phyloP scores from a whole-genome alignment of 2,113 vertebrate species.

The Madoqua kirkii region DNA sequence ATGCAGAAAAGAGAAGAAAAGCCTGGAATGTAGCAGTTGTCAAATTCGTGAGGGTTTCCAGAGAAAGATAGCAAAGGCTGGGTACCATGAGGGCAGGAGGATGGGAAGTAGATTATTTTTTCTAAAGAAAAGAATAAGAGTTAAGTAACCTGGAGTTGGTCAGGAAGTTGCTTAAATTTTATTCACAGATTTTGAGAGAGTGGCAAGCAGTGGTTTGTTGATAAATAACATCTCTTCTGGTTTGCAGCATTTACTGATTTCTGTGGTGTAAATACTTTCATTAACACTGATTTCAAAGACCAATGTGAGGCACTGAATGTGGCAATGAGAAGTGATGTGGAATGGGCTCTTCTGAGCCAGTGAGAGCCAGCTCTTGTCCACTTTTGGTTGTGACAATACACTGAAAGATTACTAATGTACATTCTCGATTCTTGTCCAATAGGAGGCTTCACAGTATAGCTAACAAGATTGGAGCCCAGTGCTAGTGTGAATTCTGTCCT shows the following conservation, averaged over 20 bases:
- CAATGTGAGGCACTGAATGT: neutral
- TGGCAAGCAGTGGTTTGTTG: neutral
- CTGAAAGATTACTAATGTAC: neutral
- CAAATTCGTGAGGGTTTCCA: neutral
- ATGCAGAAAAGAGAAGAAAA: neutral
- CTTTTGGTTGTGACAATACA: neutral
- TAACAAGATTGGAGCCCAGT: neutral
- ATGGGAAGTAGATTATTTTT: neutral
- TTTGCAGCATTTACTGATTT: neutral
- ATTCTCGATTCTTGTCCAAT: neutral
- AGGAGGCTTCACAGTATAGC: neutral
- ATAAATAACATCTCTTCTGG: neutral
- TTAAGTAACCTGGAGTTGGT: neutral
- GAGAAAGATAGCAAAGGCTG: neutral
- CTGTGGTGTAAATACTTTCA: neutral
- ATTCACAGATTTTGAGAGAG: neutral
- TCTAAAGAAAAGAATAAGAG: neutral
- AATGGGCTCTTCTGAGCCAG: neutral
- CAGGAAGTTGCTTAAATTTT: neutral
- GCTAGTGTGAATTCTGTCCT: neutral
- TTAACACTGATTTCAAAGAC: neutral
- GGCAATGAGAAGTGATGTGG: neutral
- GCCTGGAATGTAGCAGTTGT: neutral
- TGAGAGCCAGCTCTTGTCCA: neutral
- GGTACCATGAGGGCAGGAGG: too few relatives aligned